Evolutionary conservation across 2,797 vertebrate species (phyloP), one percentile per base, ranked within the genome.

Genomic region (Parambassis ranga): DNA sequence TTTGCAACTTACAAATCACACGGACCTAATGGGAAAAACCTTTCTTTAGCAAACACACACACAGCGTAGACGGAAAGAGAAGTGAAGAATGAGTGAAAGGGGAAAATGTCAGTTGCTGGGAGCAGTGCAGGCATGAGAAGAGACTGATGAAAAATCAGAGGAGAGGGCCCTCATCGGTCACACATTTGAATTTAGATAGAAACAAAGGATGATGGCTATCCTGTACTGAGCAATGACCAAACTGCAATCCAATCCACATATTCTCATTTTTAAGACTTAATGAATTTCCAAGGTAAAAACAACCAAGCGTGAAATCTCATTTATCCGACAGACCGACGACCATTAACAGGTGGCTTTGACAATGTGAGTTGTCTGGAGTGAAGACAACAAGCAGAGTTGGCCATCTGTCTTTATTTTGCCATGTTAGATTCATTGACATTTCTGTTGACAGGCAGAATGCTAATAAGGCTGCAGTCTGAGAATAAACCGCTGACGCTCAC

Each of bases 351-450:
- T 65, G 58, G 42, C 31, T 0, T 23, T 7, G 2, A 66, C 48
- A 69, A 42, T 23, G 19, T 16, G 6, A 57, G 39, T 49, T 15
- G 19, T n/a, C 50, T 27, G 47, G 32, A 73, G 68, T 16, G 32
- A 41, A 43, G 14, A 41, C 3, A 49, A 43, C 15, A 24, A 42
- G 37, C 51, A 15, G 39, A 31, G 52, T 2, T n/a, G 15, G 43
- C 55, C 75, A 78, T 68, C 71, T 75, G 79, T 23, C 31, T 63
- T 48, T 11, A 24, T 35, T 61, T 27, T 43, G 30, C 8, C 13
- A 27, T 38, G 50, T 22, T 24, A 11, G 36, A 61, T 13, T 50
- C 20, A 22, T 1, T 27, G 28, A 51, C 39, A 57, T 55, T 55
- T 61, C 36, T 43, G 3, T 13, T 64, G 53, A 56, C 30, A 14